Base-by-base conservation (phyloP, 2,888 invertebrate genomes). In the Lycia hirtaria region DNA sequence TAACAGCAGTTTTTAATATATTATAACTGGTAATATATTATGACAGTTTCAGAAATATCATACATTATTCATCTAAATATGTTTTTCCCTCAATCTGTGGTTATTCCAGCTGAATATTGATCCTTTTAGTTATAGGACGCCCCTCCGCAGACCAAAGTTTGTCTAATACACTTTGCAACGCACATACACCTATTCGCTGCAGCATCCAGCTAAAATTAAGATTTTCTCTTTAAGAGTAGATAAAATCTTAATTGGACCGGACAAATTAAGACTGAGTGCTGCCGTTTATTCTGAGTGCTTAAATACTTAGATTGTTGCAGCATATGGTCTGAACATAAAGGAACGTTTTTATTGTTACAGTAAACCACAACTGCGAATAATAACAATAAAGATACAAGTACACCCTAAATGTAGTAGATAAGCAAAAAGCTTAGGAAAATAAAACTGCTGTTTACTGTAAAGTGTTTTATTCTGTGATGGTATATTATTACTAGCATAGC, bases 121-220 rank as follows among this genome's bases (percentile, higher is more conserved):
- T 60, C 64, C 15, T 52, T 49, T 62, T 67, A 62, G 65, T 69
- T 75, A 82, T 80, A 74, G 80, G 66, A 68, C 73, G 69, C 64
- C 68, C 68, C 64, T 67, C 62, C 67, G 56, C 52, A 57, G 70
- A 71, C 73, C 72, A 72, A 85, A 86, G 80, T 85, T 83, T 74
- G 78, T 81, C 76, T 82, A 80, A 85, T 80, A 83, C 82, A 84
- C 78, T 80, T 77, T 75, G 71, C 77, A 75, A 73, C 71, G 74
- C 74, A 80, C 74, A 76, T 80, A 77, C 78, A 73, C 72, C 65
- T 67, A 76, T 74, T 67, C 69, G 67, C 72, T 75, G 73, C 70
- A 71, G 61, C 60, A 62, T 65, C 65, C 64, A 64, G 73, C 71
- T 74, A 73, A 76, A 80, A 81, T 77, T 76, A 75, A 76, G 74